phyloP scores from a whole-genome alignment of 2,113 vertebrate genomes.

The Clarias gariepinus region DNA sequence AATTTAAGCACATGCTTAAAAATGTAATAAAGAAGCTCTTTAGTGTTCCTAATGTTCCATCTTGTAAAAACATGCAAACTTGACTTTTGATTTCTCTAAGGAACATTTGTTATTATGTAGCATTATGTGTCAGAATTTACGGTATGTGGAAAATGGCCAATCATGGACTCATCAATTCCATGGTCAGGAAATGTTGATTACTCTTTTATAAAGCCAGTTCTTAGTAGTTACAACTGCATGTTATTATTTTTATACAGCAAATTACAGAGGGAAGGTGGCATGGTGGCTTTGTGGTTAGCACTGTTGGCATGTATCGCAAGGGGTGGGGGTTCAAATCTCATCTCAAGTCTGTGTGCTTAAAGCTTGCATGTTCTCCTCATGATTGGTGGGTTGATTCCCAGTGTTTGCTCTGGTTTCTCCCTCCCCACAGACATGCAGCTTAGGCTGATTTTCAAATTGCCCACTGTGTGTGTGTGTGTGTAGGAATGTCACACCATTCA shows the following conservation, averaged over 20 bases:
- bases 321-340: too few relatives aligned
- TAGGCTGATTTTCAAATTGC: too few relatives aligned
- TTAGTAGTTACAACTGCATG: not conserved
- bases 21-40: not conserved
- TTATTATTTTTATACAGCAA: not conserved
- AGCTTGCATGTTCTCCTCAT: too few relatives aligned
- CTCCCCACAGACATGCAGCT: too few relatives aligned
- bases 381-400: too few relatives aligned
- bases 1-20: conserved; percentile 6
- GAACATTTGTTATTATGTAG: not conserved
- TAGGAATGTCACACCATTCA: too few relatives aligned
- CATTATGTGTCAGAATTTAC: not conserved
- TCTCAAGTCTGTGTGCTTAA: too few relatives aligned
- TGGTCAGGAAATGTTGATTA: not conserved
- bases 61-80: not conserved
- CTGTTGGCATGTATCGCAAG: too few relatives aligned
- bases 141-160: not conserved
- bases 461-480: too few relatives aligned
- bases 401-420: too few relatives aligned
- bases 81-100: not conserved
- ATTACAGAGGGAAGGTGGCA: too few relatives aligned
- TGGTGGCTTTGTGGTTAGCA: too few relatives aligned
- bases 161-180: not conserved
- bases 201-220: not conserved
- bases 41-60: not conserved